Conservation (phyloP, 2,113 vertebrate species). For the Macrotis lagotis region DNA sequence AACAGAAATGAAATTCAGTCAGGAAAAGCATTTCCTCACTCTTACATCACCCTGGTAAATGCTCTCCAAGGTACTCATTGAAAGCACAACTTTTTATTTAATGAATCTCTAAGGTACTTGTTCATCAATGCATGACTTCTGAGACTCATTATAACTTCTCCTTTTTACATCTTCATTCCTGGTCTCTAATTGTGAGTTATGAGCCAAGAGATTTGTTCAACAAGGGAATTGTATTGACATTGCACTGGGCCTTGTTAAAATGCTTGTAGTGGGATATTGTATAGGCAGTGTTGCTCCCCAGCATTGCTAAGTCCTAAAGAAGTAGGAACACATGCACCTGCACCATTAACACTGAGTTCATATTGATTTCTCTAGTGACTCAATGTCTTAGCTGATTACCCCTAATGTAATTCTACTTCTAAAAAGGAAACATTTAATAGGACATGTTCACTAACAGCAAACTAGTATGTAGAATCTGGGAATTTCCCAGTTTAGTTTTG, state of each 20-base stretch:
- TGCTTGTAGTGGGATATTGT: constrained; percentile 7
- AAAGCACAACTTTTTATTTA: constrained; percentile 44
- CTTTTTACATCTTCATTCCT: not conserved
- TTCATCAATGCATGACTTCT: constrained; percentile 6
- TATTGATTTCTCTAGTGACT: constrained; percentile 5
- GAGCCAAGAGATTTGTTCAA: constrained; percentile 18
- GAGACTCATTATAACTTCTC: constrained; percentile 48
- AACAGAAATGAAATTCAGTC: not conserved
- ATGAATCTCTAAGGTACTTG: constrained; percentile 62
- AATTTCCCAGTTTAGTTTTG: not conserved
- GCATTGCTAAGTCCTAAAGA: not conserved
- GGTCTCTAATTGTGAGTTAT: not conserved
- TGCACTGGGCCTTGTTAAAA: constrained; percentile 18
- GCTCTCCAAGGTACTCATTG: constrained; percentile 24
- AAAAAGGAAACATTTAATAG: not conserved
- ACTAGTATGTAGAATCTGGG: not conserved
- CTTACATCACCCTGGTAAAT: not conserved
- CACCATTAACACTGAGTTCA: not conserved
- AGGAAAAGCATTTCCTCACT: constrained; percentile 1
- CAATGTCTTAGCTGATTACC: not conserved
- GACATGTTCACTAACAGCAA: not conserved
- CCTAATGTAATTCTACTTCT: not conserved
- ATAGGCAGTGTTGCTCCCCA: not conserved
- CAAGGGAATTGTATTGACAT: constrained; percentile 2
- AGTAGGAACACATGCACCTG: not conserved